Conservation (phyloP, 2,888 invertebrate species). For the Parnassius apollo region DNA sequence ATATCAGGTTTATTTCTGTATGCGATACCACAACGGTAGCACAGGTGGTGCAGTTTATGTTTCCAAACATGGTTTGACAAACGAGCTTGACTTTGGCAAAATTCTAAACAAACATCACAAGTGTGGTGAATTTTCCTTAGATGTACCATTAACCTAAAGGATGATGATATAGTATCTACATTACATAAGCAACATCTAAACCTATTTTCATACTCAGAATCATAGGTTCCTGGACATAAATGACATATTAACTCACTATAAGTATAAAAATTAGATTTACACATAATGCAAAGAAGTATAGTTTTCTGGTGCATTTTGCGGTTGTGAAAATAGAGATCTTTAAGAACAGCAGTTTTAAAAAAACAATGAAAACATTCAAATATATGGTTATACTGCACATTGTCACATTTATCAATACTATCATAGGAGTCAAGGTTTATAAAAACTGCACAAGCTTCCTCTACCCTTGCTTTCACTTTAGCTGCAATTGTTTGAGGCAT, state of each 20-base stretch:
- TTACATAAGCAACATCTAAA: constrained; percentile 92
- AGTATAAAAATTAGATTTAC: constrained; percentile 92
- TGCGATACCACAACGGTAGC: constrained; percentile 93
- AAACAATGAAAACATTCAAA: constrained; percentile 95
- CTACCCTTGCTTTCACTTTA: constrained; percentile 83
- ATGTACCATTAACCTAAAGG: constrained; percentile 94
- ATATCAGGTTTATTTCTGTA: constrained; percentile 94
- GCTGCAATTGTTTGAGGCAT: constrained; percentile 86
- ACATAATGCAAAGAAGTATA: constrained; percentile 91
- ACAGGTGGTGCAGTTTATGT: constrained; percentile 92
- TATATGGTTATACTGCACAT: constrained; percentile 82
- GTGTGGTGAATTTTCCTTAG: constrained; percentile 90
- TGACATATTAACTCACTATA: constrained; percentile 94
- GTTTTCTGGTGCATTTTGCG: constrained; percentile 93
- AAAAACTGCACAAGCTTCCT: constrained; percentile 82
- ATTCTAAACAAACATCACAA: constrained; percentile 93
- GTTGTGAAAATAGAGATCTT: constrained; percentile 92
- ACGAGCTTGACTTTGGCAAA: constrained; percentile 88
- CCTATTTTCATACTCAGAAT: constrained; percentile 83
- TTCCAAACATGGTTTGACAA: constrained; percentile 95
- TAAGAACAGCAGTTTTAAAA: constrained; percentile 88
- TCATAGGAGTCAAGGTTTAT: constrained; percentile 88
- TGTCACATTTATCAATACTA: constrained; percentile 79
- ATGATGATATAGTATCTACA: constrained; percentile 88
- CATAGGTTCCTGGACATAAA: constrained; percentile 90